Evolutionary conservation across 2,797 vertebrate genomes (phyloP), one percentile per base, ranked within the genome.

Genomic region (Apogon hyalosoma): DNA sequence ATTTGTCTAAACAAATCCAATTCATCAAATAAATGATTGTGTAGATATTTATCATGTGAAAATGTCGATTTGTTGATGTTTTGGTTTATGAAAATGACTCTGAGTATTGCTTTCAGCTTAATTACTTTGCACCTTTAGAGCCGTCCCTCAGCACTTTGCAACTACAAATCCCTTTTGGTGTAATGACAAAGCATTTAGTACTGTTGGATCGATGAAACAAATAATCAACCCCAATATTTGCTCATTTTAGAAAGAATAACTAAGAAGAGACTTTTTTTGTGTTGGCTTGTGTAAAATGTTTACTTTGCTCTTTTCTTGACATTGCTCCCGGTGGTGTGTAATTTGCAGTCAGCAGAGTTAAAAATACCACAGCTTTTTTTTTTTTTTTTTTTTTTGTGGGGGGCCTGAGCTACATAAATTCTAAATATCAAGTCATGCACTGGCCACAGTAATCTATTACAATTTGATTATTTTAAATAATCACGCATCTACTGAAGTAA

Each of bases 151-250:
- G 72, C 53, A 57, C 63, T 60, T 63, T 57, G 61, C 77, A 75
- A 82, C 78, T 59, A 72, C 39, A 7, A n/a, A 49, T 12, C 36
- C 2, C 6, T 63, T 81, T 79, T 47, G 67, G 47, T 80, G 60
- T 68, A 77, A 85, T 75, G 57, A 63, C 73, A 73, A 72, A 65
- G 57, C 70, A 85, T 83, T 88, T 79, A 67, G 15, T 42, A 38
- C 36, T 47, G 57, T 72, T 40, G 16, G 69, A 85, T 88, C 79
- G 69, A 83, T 76, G 57, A 80, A 80, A 75, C 60, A 77, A 83
- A 83, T 75, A 82, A 85, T 78, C 58, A 33, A 45, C 53, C 41
- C 19, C 4, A 33, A 14, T 21, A 79, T 48, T 56, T 48, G 43
- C 18, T 39, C 36, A 16, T 14, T 62, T 33, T 75, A 69, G 36